These are phyloP conservation scores for Anastrepha ludens DNA, from an alignment of 1,140 invertebrate species.

Conservation along the genomic window DNA sequence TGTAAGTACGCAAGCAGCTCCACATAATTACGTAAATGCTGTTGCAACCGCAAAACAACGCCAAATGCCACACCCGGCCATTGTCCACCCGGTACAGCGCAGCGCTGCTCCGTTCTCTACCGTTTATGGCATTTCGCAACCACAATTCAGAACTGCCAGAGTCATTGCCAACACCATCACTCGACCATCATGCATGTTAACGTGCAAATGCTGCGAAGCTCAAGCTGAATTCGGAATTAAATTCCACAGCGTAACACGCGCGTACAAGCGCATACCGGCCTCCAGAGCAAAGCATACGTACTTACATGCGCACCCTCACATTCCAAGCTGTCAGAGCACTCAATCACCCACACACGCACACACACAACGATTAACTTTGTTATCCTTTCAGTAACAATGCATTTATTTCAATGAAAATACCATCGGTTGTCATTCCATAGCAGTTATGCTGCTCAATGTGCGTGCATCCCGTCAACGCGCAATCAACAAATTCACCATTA, in stretches of 20 bases:
- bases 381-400: conserved; percentile 45
- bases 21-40: conserved; percentile 29
- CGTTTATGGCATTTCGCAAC: conserved; percentile 35
- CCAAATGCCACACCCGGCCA: conserved; percentile 1
- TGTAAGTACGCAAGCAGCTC: neutral
- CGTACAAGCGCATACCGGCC: neutral
- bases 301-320: neutral
- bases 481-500: conserved; percentile 1
- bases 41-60: conserved; percentile 37
- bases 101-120: neutral
- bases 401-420: conserved; percentile 54
- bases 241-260: neutral
- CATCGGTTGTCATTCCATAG: conserved; percentile 12
- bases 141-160: neutral
- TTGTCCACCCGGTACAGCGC: neutral
- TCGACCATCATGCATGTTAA: neutral
- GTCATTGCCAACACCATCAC: neutral
- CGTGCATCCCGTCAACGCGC: neutral
- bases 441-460: neutral
- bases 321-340: neutral
- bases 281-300: neutral
- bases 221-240: conserved; percentile 44
- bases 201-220: neutral
- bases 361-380: conserved; percentile 30
- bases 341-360: neutral